phyloP scores from a whole-genome alignment of 2,797 vertebrate species.

The Emydoidea blandingii region DNA sequence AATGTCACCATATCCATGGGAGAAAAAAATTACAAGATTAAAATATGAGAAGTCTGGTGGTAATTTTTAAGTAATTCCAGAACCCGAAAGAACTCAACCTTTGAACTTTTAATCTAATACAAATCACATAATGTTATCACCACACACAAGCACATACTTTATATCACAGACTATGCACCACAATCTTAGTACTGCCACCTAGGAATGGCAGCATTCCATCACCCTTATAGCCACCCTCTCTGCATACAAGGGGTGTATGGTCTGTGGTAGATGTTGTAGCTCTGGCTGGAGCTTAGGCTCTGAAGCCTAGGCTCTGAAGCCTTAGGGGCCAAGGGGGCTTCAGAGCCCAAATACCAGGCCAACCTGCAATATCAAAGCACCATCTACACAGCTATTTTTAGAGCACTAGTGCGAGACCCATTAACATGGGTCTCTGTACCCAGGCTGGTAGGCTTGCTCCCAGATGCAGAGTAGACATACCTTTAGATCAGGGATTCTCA shows the following conservation, averaged over 20 bases:
- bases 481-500: too few relatives aligned
- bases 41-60: not conserved
- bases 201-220: not conserved
- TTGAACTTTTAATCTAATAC: not conserved
- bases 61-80: not conserved
- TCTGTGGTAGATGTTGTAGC: not conserved
- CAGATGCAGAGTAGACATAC: not conserved
- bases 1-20: not conserved
- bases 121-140: not conserved
- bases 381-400: not conserved
- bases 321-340: not conserved
- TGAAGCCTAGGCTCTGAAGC: not conserved
- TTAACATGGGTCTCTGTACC: not conserved
- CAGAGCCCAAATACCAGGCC: not conserved
- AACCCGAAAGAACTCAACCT: not conserved
- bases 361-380: not conserved
- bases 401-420: not conserved
- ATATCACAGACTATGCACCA: not conserved
- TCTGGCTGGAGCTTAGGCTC: not conserved
- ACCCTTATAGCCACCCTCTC: not conserved
- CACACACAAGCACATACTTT: not conserved
- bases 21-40: not conserved
- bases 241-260: not conserved
- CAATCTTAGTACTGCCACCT: not conserved
- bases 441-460: not conserved